Evolutionary conservation across 1,140 invertebrate species (phyloP).

Genomic region (Drosophila kepulauana): DNA sequence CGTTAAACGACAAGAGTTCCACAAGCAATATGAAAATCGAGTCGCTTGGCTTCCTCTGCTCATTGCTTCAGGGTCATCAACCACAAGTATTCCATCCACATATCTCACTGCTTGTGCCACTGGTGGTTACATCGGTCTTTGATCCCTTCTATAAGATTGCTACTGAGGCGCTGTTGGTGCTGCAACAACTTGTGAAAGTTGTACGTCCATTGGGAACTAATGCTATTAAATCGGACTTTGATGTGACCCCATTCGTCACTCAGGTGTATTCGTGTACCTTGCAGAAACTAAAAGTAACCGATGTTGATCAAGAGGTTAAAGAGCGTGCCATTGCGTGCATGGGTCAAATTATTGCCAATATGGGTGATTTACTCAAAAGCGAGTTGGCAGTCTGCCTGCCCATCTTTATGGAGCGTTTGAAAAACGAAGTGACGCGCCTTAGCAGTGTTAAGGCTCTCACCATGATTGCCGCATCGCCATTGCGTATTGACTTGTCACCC

Average conservation of each 20-base stretch:
- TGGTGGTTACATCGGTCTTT: conserved; percentile 94
- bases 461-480: conserved; percentile 95
- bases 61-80: conserved; percentile 93
- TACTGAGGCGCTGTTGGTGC: conserved; percentile 95
- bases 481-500: conserved; percentile 93
- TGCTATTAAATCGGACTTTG: conserved; percentile 86
- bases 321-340: conserved; percentile 98
- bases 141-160: conserved; percentile 99
- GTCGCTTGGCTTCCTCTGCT: conserved; percentile 96
- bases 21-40: conserved; percentile 99
- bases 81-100: conserved; percentile 91
- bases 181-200: conserved; percentile 97
- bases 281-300: conserved; percentile 94
- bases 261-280: conserved; percentile 95
- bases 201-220: conserved; percentile 92
- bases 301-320: conserved; percentile 99
- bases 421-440: conserved; percentile 98
- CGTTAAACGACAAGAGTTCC: conserved; percentile 96
- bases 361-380: conserved; percentile 91
- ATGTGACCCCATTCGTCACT: conserved; percentile 92
- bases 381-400: conserved; percentile 95
- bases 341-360: conserved; percentile 96
- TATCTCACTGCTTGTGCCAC: conserved; percentile 93
- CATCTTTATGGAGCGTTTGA: conserved; percentile 96
- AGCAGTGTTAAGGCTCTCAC: conserved; percentile 98